Evolutionary conservation across 2,797 vertebrate species (phyloP), one percentile per base, ranked within the genome.

Genomic region (Lateolabrax maculatus): DNA sequence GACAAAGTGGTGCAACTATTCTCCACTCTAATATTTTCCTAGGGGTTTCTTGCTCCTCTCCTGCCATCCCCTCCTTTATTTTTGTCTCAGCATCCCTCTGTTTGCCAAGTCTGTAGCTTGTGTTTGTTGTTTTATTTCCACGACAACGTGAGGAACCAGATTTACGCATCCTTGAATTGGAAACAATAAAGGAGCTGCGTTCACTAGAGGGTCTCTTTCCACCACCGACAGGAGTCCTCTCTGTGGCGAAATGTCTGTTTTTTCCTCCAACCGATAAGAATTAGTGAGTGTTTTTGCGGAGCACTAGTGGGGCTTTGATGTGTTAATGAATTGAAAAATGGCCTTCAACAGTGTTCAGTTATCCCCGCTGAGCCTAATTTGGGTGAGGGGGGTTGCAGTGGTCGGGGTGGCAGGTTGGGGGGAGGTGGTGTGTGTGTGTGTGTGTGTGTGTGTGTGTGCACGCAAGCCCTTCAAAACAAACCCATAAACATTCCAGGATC

Each of bases 401-500:
- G 43, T 25, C 77, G 64, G 52, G 65, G 63, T 51, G 37, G 76
- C 49, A 74, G 78, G 66, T 81, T 77, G 60, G 43, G 62, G 19
- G 56, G 44, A 61, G 62, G 48, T 64, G 60, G 71, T 15, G 57
- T 48, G 66, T 52, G 19, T 6, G 71, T 15, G 57, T 48, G 66
- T 52, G 19, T 6, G 27, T 16, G 48, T 62, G 36, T 69, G 64
- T 58, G 39, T 56, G 71, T 52, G 36, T 65, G 65, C 16, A 64
- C 18, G 19, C 41, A 77, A 66, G 84, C 74, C 90, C 93, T 94
- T 94, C 89, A 95, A 94, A 93, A 93, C 93, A 93, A 93, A 90
- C 92, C 89, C 81, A 92, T 93, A 93, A 94, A 93, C 91, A 94
- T 93, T 91, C 89, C 92, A 91, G 80, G 84, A 89, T 91, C 77